Conservation (phyloP, 2,113 vertebrate genomes). For the Macaca nemestrina region DNA sequence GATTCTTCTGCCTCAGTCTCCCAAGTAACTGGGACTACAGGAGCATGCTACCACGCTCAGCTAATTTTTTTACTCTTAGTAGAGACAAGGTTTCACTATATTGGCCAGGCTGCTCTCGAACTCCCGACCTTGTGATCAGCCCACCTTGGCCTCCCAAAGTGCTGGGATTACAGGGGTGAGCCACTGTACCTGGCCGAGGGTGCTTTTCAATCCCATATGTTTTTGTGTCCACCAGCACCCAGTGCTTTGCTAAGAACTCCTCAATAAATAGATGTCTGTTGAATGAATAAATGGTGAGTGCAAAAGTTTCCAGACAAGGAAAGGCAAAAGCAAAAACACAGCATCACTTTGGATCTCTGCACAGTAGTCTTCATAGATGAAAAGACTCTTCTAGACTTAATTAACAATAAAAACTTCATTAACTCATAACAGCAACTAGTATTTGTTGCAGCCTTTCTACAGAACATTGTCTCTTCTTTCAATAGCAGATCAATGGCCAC, state of each 20-base stretch:
- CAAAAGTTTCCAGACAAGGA: background rate
- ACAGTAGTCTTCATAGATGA: constrained; percentile 25
- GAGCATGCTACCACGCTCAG: no score
- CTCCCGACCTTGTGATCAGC: no score
- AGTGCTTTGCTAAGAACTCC: no score
- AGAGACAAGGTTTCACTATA: no score
- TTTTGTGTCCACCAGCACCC: background rate
- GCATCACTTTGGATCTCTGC: constrained; percentile 37
- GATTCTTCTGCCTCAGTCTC: no score
- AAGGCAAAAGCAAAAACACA: background rate
- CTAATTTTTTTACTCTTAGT: no score
- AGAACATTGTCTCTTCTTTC: constrained; percentile 32
- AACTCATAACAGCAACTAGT: constrained; percentile 19
- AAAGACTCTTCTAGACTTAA: constrained; percentile 65
- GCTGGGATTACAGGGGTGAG: no score
- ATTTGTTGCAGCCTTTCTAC: background rate
- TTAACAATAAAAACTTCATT: constrained; percentile 76
- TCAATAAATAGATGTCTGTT: background rate
- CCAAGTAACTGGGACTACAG: no score
- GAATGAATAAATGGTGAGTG: background rate
- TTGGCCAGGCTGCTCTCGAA: no score
- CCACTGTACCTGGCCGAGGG: no score
- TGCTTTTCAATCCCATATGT: background rate
- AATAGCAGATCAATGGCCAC: constrained; percentile 23
- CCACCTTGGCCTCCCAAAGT: no score